phyloP scores from a whole-genome alignment of 2,113 vertebrate genomes.

The Philantomba maxwellii region DNA sequence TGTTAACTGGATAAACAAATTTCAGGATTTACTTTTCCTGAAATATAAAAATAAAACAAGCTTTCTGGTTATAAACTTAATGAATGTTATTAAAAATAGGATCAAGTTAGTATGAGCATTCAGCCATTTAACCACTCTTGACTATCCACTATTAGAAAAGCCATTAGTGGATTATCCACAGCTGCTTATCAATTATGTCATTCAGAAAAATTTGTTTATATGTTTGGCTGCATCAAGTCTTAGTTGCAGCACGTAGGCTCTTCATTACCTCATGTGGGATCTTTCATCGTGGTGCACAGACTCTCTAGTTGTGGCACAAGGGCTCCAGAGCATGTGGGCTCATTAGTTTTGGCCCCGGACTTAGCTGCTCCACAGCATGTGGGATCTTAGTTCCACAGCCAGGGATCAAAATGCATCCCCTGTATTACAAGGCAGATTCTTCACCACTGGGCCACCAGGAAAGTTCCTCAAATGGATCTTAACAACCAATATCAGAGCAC shows the following conservation, averaged over 20 bases:
- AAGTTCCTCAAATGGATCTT: neutral
- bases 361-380: neutral
- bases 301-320: neutral
- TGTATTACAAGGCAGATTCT: neutral
- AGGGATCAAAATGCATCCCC: fast-evolving
- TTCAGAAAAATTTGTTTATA: neutral
- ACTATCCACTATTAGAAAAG: neutral
- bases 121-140: neutral
- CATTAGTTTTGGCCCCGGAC: neutral
- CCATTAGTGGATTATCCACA: neutral
- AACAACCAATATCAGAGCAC: neutral
- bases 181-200: neutral
- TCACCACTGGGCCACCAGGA: neutral
- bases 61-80: neutral
- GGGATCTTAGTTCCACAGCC: neutral
- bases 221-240: neutral
- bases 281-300: neutral
- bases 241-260: fast-evolving
- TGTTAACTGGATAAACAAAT: neutral
- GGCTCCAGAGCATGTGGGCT: neutral
- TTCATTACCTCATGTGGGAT: neutral
- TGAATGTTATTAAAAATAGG: neutral
- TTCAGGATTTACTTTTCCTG: neutral
- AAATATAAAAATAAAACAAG: neutral
- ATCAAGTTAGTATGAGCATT: neutral